Percentiles rank a stretch among this genome's conserved stretches.
phyloP scores from a whole-genome alignment of 2,888 invertebrate species.

The Aplocera efformata region DNA sequence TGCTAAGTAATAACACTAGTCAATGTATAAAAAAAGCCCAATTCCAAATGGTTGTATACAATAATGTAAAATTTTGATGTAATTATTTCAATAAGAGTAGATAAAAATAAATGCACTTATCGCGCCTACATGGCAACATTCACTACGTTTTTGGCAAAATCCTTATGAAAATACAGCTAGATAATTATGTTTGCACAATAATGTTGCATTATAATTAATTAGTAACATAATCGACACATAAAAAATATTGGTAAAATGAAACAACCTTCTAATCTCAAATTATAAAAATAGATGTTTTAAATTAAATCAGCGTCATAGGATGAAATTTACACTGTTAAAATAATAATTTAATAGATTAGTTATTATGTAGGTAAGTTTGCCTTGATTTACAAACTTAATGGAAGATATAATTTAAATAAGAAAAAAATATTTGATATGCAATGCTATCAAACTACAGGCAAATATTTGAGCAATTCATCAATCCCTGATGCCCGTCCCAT shows the following conservation, averaged over 20 bases:
- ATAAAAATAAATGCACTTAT: constrained; percentile 71
- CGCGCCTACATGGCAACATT: constrained; percentile 68
- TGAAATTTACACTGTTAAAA: constrained; percentile 4
- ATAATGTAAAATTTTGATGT: constrained; percentile 51
- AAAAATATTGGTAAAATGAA: constrained; percentile 41
- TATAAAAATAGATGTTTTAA: constrained; percentile 15
- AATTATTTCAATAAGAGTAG: constrained; percentile 45
- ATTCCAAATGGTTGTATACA: constrained; percentile 55
- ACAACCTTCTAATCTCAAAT: constrained; percentile 39
- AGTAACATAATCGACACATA: constrained; percentile 34
- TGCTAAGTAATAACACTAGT: constrained; percentile 58
- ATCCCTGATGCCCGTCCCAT: constrained; percentile 87
- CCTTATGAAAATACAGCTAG: constrained; percentile 47
- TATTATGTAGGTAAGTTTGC: constrained; percentile 8
- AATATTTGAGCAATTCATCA: constrained; percentile 66
- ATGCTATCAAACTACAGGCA: constrained; percentile 31
- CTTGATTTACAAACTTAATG: constrained; percentile 18
- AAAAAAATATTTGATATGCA: constrained; percentile 26
- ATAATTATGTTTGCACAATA: constrained; percentile 44
- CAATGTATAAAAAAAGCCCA: constrained; percentile 67
- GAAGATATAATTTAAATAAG: constrained; percentile 13
- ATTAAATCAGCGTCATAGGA: constrained; percentile 2
- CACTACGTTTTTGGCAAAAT: constrained; percentile 59
- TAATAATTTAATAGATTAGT: constrained; percentile 15
- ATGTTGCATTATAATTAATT: constrained; percentile 24